A percentile compares a stretch with the other conserved stretches of the same genome.
Conservation (phyloP, 2,888 invertebrate genomes). For the Nephrotoma flavescens region DNA sequence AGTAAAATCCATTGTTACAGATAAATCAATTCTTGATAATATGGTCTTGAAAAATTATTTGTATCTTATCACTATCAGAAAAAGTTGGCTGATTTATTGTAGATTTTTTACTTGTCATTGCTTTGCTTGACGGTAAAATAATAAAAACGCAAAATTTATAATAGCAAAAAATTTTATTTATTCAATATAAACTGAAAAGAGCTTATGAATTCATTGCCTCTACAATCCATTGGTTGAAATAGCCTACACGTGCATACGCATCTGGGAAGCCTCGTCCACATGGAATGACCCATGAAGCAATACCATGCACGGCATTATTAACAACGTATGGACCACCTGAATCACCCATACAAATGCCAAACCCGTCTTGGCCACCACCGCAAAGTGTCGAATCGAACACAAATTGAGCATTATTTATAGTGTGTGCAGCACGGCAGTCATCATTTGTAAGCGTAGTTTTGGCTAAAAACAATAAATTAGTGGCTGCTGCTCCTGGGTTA, state of each 20-base stretch:
- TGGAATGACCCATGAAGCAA: slow-evolving; percentile 29
- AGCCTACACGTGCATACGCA: slow-evolving; percentile 28
- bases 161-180: too few species aligned
- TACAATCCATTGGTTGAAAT: slow-evolving; percentile 23
- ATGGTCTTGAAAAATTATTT: too few species aligned
- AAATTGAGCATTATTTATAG: slow-evolving; percentile 26
- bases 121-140: too few species aligned
- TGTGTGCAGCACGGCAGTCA: slow-evolving; percentile 5
- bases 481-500: slow-evolving; percentile 5
- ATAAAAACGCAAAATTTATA: too few species aligned
- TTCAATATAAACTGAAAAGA: not conserved
- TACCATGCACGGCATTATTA: slow-evolving; percentile 24
- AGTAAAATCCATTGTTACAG: too few species aligned
- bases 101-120: too few species aligned
- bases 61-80: too few species aligned
- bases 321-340: slow-evolving; percentile 28
- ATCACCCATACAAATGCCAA: slow-evolving; percentile 26
- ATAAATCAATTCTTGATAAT: too few species aligned
- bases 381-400: not conserved
- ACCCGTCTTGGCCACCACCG: not conserved
- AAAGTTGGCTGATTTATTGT: too few species aligned
- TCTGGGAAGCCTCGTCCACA: slow-evolving; percentile 28
- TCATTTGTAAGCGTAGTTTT: slow-evolving; percentile 7
- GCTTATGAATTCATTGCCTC: not conserved
- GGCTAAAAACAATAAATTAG: slow-evolving; percentile 1